Percentiles rank a stretch among this genome's conserved stretches.
These are phyloP conservation scores for Andrena bucephala DNA, from an alignment of 2,888 invertebrate genomes.

Conservation along the genomic window DNA sequence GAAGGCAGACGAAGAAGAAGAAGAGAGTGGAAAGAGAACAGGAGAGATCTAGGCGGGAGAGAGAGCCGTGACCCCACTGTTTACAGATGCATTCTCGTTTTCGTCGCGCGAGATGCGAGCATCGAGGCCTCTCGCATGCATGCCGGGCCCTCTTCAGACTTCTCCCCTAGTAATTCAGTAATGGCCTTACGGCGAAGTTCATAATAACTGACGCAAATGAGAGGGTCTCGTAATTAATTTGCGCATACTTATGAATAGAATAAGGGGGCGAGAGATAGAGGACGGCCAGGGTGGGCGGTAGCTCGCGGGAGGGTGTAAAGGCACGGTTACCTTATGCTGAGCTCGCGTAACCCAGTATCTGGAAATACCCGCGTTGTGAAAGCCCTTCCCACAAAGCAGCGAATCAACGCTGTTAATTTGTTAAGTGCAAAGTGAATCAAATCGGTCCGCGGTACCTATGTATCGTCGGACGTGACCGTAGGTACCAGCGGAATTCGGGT, in stretches of 20 bases:
- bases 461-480: slow-evolving; percentile 25
- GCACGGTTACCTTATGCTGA: slow-evolving; percentile 33
- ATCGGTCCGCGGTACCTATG: slow-evolving; percentile 42
- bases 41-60: not conserved
- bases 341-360: slow-evolving; percentile 60
- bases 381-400: slow-evolving; percentile 48
- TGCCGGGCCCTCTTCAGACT: slow-evolving; percentile 32
- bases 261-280: slow-evolving; percentile 24
- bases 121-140: slow-evolving; percentile 31
- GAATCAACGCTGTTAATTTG: slow-evolving; percentile 69
- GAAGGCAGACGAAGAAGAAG: not conserved
- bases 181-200: slow-evolving; percentile 68
- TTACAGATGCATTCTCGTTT: slow-evolving; percentile 59
- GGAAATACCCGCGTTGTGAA: slow-evolving; percentile 52
- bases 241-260: slow-evolving; percentile 55
- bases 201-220: slow-evolving; percentile 72
- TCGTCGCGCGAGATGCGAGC: slow-evolving; percentile 36
- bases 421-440: slow-evolving; percentile 63
- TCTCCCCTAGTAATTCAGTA: slow-evolving; percentile 63
- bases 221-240: slow-evolving; percentile 70
- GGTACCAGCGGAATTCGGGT: slow-evolving; percentile 2
- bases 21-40: not conserved
- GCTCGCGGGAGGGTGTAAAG: not conserved
- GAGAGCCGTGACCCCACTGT: slow-evolving; percentile 31
- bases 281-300: not conserved